Conservation (phyloP, 2,888 invertebrate genomes). For the Papilio elwesi region DNA sequence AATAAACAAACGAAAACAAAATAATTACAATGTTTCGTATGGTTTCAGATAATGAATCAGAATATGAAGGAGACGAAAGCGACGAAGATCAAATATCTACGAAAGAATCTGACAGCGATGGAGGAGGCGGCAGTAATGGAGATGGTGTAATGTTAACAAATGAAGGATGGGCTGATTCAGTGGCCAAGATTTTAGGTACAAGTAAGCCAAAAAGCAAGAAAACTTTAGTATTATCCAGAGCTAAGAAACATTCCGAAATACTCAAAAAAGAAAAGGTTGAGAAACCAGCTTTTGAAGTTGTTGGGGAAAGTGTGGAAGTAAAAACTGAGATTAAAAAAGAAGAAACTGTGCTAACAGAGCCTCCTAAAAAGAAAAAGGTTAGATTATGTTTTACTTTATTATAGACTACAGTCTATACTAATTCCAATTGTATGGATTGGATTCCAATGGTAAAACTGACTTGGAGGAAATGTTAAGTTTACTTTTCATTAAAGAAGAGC, state of each 20-base stretch:
- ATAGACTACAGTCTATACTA: neutral
- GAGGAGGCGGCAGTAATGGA: constrained; percentile 49
- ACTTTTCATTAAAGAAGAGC: too few relatives aligned
- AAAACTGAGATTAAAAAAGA: constrained; percentile 68
- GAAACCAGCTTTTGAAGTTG: constrained; percentile 87
- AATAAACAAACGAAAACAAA: neutral
- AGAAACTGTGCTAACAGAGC: constrained; percentile 54
- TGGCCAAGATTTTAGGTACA: constrained; percentile 90
- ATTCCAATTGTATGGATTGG: too few relatives aligned
- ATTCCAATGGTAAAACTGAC: too few relatives aligned
- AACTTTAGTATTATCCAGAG: constrained; percentile 90
- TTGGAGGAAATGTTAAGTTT: too few relatives aligned
- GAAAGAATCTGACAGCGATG: constrained; percentile 53
- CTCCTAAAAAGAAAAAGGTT: constrained; percentile 70
- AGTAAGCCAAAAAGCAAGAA: constrained; percentile 90
- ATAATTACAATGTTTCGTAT: constrained; percentile 38
- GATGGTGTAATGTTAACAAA: constrained; percentile 75
- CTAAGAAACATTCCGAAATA: constrained; percentile 87
- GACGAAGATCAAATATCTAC: constrained; percentile 10
- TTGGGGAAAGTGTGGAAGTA: constrained; percentile 81
- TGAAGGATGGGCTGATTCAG: constrained; percentile 92
- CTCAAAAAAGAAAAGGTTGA: constrained; percentile 73
- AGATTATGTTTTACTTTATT: constrained; percentile 36
- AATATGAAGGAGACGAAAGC: constrained; percentile 58
- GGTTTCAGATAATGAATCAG: constrained; percentile 66